These are phyloP conservation scores for Rhopilema esculentum DNA, from an alignment of 30 jellyfish, hydroid and myxozoan genomes.

Conservation along the genomic window DNA sequence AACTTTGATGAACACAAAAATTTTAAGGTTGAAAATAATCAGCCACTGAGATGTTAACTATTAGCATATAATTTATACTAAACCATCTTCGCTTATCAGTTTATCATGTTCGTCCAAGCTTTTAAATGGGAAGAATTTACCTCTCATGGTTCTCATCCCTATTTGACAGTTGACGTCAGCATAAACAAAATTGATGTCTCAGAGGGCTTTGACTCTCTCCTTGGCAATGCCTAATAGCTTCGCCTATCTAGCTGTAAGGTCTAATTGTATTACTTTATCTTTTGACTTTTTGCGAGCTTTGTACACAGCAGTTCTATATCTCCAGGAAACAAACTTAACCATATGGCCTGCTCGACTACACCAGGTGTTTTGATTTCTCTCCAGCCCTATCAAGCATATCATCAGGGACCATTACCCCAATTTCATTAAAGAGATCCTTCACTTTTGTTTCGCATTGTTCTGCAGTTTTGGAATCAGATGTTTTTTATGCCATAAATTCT, in stretches of 20 bases:
- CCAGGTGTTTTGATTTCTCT: neutral
- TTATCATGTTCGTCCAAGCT: constrained; percentile 6
- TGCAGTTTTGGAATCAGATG: constrained; percentile 23
- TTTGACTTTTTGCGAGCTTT: constrained; percentile 16
- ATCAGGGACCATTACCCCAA: constrained; percentile 24
- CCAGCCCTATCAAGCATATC: constrained; percentile 37
- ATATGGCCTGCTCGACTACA: too few species aligned
- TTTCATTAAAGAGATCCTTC: constrained; percentile 14
- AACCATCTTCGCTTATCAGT: neutral
- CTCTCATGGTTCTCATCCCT: constrained; percentile 1
- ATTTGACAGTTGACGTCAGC: constrained; percentile 14
- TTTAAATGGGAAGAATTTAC: neutral
- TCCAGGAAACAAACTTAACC: constrained; percentile 25
- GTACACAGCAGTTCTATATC: constrained; percentile 26
- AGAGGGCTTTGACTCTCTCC: constrained; percentile 17
- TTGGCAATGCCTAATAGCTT: constrained; percentile 13
- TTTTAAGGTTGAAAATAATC: too few species aligned
- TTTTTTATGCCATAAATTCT: constrained; percentile 11
- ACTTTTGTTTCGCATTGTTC: constrained; percentile 35
- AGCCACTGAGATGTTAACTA: neutral
- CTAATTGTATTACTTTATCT: constrained; percentile 24
- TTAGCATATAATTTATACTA: neutral
- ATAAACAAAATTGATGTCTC: neutral
- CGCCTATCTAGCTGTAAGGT: constrained; percentile 36
- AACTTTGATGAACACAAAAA: too few species aligned